Percentiles rank a stretch among this genome's conserved stretches.
Conservation (phyloP, 2,113 vertebrate species). For the Pseudopodoces humilis region DNA sequence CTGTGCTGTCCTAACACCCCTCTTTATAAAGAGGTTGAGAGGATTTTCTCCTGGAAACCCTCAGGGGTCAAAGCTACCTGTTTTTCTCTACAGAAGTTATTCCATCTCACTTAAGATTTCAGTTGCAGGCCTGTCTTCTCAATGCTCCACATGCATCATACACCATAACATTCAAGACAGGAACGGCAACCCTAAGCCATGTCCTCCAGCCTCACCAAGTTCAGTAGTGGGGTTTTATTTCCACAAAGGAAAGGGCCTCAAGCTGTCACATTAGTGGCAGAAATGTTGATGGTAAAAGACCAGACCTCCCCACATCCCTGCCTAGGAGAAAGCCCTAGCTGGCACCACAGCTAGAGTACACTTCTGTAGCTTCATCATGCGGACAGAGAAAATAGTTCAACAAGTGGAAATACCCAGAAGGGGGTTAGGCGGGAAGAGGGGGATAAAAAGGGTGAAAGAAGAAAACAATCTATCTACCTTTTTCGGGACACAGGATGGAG, state of each 20-base stretch:
- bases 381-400: neutral
- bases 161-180: neutral
- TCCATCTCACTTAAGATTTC: neutral
- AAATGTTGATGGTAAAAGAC: neutral
- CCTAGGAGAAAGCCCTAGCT: neutral
- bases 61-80: neutral
- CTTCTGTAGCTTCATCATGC: neutral
- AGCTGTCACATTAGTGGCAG: neutral
- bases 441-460: neutral
- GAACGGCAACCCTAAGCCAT: neutral
- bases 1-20: neutral
- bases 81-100: neutral
- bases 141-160: fast-evolving
- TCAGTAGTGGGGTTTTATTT: neutral
- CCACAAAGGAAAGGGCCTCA: neutral
- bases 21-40: neutral
- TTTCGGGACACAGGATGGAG: constrained; percentile 62
- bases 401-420: neutral
- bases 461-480: constrained; percentile 48
- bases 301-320: neutral
- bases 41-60: neutral
- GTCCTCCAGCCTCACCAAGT: neutral
- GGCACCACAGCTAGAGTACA: neutral
- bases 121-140: neutral
- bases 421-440: neutral